phyloP scores from a whole-genome alignment of 2,888 invertebrate species.

The Xylocampa areola region DNA sequence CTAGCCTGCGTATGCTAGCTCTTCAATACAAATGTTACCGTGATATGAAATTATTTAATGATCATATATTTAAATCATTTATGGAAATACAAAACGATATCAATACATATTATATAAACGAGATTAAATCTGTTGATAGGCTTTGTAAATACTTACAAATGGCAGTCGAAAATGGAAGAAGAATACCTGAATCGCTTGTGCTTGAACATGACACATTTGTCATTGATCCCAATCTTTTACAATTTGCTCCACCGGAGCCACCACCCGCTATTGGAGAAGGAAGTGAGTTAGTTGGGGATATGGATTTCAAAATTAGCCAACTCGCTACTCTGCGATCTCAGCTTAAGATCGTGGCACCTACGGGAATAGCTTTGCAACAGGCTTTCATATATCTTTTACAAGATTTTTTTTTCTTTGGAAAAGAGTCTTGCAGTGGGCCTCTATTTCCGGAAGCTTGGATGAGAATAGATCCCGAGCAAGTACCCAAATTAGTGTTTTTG shows the following conservation, averaged over 20 bases:
- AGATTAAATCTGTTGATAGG: constrained; percentile 85
- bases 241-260: constrained; percentile 68
- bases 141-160: constrained; percentile 87
- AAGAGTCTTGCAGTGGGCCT: constrained; percentile 78
- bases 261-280: constrained; percentile 55
- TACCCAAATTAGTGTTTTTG: constrained; percentile 79
- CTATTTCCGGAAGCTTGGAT: constrained; percentile 81
- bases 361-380: constrained; percentile 81
- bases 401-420: constrained; percentile 86
- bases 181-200: constrained; percentile 82
- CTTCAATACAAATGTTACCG: constrained; percentile 78
- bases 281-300: constrained; percentile 63
- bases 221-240: constrained; percentile 83
- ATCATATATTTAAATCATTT: constrained; percentile 82
- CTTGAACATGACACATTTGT: constrained; percentile 86
- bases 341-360: constrained; percentile 82
- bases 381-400: constrained; percentile 87
- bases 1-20: constrained; percentile 79
- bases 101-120: constrained; percentile 81
- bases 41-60: constrained; percentile 83
- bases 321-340: constrained; percentile 75
- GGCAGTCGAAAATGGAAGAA: constrained; percentile 85
- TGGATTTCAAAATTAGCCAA: constrained; percentile 80
- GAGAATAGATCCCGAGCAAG: constrained; percentile 78
- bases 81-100: constrained; percentile 81